phyloP scores from a whole-genome alignment of 2,113 vertebrate genomes.

The Equus quagga region DNA sequence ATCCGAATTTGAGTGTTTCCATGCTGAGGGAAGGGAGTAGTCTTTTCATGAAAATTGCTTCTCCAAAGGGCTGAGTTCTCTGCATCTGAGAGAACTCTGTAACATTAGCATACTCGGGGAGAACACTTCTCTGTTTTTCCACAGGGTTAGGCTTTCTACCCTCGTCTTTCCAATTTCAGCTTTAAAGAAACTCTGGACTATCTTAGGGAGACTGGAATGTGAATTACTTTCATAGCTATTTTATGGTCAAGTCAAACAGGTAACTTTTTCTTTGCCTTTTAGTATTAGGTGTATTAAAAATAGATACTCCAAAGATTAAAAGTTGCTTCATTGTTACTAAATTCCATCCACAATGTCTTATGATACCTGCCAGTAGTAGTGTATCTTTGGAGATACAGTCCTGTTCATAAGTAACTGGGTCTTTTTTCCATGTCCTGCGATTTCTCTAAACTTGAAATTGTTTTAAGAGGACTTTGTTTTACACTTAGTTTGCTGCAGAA shows the following conservation, averaged over 20 bases:
- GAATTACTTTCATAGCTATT: slow-evolving; percentile 55
- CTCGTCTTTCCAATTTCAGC: background rate
- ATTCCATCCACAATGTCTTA: background rate
- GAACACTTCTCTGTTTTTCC: background rate
- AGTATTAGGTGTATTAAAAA: slow-evolving; percentile 14
- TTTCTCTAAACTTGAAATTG: slow-evolving; percentile 72
- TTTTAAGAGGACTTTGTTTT: slow-evolving; percentile 82
- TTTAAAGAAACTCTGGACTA: slow-evolving; percentile 57
- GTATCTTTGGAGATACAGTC: background rate
- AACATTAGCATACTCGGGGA: background rate
- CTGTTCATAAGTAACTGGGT: background rate
- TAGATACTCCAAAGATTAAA: slow-evolving; percentile 2
- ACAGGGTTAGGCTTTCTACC: background rate
- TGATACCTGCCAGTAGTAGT: background rate
- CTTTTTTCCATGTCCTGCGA: slow-evolving; percentile 9
- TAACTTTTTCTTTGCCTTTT: slow-evolving; percentile 49
- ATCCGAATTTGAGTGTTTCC: slow-evolving; percentile 20
- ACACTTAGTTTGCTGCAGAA: slow-evolving; percentile 94
- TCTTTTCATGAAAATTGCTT: slow-evolving; percentile 30
- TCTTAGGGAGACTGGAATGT: background rate
- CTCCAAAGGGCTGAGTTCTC: background rate
- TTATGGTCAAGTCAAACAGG: background rate
- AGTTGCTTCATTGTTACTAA: slow-evolving; percentile 8
- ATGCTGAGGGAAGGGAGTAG: background rate
- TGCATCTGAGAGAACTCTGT: background rate